phyloP scores from a whole-genome alignment of 2,113 vertebrate species.

The Neofelis nebulosa region DNA sequence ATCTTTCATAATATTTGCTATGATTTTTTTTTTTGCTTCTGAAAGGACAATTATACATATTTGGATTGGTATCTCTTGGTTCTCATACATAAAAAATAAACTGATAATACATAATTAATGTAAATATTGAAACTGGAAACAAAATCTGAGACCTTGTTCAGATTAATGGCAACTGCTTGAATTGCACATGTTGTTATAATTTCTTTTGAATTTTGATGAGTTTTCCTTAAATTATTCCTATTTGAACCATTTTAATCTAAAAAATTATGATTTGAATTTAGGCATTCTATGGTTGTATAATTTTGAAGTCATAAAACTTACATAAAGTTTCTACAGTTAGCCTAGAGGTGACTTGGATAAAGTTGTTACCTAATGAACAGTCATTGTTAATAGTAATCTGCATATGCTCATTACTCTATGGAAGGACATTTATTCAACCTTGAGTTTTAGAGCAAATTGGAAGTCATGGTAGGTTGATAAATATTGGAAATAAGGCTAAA shows the following conservation, averaged over 20 bases:
- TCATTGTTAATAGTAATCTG: conserved; percentile 75
- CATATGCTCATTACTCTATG: conserved; percentile 57
- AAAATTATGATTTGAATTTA: conserved; percentile 33
- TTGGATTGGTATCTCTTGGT: conserved; percentile 61
- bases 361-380: conserved; percentile 76
- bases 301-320: conserved; percentile 63
- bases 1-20: conserved; percentile 72
- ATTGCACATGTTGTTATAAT: conserved; percentile 54
- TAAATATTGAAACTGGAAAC: conserved; percentile 72
- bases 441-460: conserved; percentile 78
- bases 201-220: conserved; percentile 5
- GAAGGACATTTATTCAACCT: conserved; percentile 72
- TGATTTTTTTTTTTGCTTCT: conserved; percentile 62
- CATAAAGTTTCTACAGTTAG: conserved; percentile 62
- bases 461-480: conserved; percentile 64
- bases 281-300: not conserved
- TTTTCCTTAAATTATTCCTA: conserved; percentile 59
- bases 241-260: conserved; percentile 26
- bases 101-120: conserved; percentile 80
- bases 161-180: conserved; percentile 40
- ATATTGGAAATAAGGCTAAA: conserved; percentile 72
- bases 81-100: conserved; percentile 84
- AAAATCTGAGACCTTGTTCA: not conserved
- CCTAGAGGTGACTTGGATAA: conserved; percentile 69
- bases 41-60: conserved; percentile 72